Conservation (phyloP, 1,140 invertebrate genomes). For the Stegodyphus mimosarum region DNA sequence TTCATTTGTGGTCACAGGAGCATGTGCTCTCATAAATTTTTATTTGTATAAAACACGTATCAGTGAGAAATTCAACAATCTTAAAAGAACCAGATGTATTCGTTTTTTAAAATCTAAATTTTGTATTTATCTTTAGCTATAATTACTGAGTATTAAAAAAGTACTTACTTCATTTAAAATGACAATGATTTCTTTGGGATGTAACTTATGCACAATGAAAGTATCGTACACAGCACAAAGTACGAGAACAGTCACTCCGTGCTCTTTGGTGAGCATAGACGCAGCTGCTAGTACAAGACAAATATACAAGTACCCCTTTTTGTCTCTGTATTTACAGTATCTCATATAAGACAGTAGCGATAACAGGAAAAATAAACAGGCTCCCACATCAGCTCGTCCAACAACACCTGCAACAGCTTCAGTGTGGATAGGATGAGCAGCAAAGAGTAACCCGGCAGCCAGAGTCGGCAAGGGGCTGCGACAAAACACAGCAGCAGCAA, state of each 20-base stretch:
- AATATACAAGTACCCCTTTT: conserved; percentile 18
- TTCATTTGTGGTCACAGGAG: too few relatives aligned
- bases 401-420: conserved; percentile 79
- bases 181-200: conserved; percentile 55
- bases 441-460: conserved; percentile 69
- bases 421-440: conserved; percentile 72
- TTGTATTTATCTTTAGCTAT: too few relatives aligned
- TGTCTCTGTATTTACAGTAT: conserved; percentile 62
- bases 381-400: conserved; percentile 71
- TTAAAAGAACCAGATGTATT: too few relatives aligned
- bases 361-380: conserved; percentile 70
- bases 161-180: conserved; percentile 44
- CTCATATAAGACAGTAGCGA: conserved; percentile 73
- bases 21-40: too few relatives aligned
- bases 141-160: neutral
- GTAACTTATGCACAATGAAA: conserved; percentile 70
- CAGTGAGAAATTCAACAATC: too few relatives aligned
- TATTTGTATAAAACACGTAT: too few relatives aligned
- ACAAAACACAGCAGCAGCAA: conserved; percentile 61
- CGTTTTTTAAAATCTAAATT: too few relatives aligned
- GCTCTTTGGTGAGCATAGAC: conserved; percentile 89
- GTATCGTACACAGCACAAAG: conserved; percentile 86
- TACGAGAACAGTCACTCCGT: conserved; percentile 89
- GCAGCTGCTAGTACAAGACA: conserved; percentile 59
- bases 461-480: conserved; percentile 58